Conservation (phyloP, 2,113 vertebrate species). For the Carollia perspicillata region DNA sequence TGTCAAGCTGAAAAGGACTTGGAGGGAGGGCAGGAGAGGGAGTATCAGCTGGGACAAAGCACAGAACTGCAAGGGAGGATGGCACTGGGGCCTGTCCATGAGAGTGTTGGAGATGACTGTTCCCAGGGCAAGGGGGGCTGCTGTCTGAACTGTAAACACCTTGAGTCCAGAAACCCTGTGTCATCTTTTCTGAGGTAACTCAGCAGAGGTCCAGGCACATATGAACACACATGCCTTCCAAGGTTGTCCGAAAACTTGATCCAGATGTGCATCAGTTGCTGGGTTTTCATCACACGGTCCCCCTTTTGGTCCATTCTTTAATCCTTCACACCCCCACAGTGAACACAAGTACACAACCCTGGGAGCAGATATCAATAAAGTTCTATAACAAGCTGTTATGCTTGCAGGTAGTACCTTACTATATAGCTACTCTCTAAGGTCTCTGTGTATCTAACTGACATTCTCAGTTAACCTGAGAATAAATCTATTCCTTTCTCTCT, state of each 20-base stretch:
- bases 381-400: not conserved
- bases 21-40: no score
- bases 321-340: not conserved
- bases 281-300: not conserved
- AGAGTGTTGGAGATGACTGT: not conserved
- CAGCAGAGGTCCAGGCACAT: not conserved
- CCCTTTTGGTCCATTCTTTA: not conserved
- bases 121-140: rapidly evolving
- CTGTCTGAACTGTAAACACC: not conserved
- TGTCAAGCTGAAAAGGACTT: no score
- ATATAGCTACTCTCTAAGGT: not conserved
- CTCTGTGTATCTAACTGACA: not conserved
- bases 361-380: not conserved
- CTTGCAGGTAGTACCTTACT: not conserved
- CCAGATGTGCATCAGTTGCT: not conserved
- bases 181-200: not conserved
- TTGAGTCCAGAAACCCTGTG: rapidly evolving
- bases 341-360: not conserved
- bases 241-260: not conserved
- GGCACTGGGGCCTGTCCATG: rapidly evolving
- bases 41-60: no score
- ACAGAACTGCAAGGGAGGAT: not conserved
- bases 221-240: not conserved
- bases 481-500: not conserved
- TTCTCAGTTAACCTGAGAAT: not conserved